Evolutionary conservation across 2,888 invertebrate genomes (phyloP), one percentile per base, ranked within the genome.

Genomic region (Automeris io): DNA sequence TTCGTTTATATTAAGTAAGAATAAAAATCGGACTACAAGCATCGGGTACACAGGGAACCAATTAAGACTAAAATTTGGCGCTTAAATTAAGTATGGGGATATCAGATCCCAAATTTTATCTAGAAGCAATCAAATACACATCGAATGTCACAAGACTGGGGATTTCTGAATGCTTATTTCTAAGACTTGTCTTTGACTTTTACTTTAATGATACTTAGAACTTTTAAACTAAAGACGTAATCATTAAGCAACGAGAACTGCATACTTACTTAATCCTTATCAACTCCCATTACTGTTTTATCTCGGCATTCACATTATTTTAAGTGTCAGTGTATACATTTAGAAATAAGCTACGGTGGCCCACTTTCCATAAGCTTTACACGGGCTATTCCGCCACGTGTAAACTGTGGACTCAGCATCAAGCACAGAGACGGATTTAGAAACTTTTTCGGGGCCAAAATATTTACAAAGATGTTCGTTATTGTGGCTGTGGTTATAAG

Each of bases 321-420:
- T 50, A 45, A 49, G 49, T 53, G 33, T 43, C 48, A 48, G 47
- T 52, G 51, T 53, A 48, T 4, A 43, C 51, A 42, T 41, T 25
- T 33, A 25, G 26, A 38, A 41, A 24, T 39, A 42, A 43, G 41
- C 41, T 35, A 32, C 38, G 36, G 40, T 40, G 46, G 33, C 41
- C 44, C 34, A 42, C 53, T 57, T 57, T 57, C 56, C 49, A 47
- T 37, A 31, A 41, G 39, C 41, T 46, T 37, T 23, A 22, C 26
- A 32, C 32, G 16, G 32, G 23, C 22, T 32, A 37, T 16, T 22
- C 7, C 16, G 23, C 37, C 37, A 37, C 37, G 31, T 37, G 37
- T 18, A 12, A 12, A 29, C 8, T 1, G 16, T 29, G 16, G 13
- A 16, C 29, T 29, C 29, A 4, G n/a, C 29, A 16, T 29, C 16